These are phyloP conservation scores for Argya squamiceps DNA, from an alignment of 2,797 vertebrate genomes.

Conservation along the genomic window DNA sequence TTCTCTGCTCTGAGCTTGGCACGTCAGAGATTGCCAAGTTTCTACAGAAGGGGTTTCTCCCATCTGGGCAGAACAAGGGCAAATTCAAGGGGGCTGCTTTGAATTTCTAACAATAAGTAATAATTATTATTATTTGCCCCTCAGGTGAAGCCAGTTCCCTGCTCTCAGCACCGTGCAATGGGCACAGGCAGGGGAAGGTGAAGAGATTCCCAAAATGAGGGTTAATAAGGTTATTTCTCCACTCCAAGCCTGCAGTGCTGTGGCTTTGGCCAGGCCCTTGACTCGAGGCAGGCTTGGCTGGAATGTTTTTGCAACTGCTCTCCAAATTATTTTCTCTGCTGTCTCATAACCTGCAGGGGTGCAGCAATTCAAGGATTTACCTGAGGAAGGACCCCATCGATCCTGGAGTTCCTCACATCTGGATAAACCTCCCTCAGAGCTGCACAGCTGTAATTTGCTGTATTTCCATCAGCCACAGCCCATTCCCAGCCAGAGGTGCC, in stretches of 20 bases:
- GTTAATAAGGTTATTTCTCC: not conserved
- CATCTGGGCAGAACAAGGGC: not conserved
- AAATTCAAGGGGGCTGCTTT: not conserved
- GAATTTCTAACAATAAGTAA: not conserved
- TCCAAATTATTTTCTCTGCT: not conserved
- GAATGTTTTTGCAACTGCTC: not conserved
- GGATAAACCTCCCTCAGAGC: not conserved
- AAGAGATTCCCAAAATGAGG: accelerated
- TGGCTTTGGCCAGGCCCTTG: not conserved
- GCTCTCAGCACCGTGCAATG: accelerated
- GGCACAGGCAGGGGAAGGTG: not conserved
- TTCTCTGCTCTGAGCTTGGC: not conserved
- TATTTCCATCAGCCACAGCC: not conserved
- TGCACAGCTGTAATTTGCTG: not conserved
- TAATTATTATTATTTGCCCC: not conserved
- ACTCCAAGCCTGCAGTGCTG: accelerated
- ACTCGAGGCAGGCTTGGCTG: not conserved
- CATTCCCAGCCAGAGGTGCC: not conserved
- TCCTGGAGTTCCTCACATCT: not conserved
- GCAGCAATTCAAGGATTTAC: not conserved
- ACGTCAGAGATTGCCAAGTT: accelerated
- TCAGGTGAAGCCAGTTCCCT: too few relatives aligned
- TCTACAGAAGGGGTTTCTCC: not conserved
- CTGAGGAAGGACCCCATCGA: not conserved
- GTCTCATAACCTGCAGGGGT: not conserved